A percentile compares a stretch with the other conserved stretches of the same genome.
Conservation (phyloP, 2,888 invertebrate genomes). For the Eupithecia subfuscata region DNA sequence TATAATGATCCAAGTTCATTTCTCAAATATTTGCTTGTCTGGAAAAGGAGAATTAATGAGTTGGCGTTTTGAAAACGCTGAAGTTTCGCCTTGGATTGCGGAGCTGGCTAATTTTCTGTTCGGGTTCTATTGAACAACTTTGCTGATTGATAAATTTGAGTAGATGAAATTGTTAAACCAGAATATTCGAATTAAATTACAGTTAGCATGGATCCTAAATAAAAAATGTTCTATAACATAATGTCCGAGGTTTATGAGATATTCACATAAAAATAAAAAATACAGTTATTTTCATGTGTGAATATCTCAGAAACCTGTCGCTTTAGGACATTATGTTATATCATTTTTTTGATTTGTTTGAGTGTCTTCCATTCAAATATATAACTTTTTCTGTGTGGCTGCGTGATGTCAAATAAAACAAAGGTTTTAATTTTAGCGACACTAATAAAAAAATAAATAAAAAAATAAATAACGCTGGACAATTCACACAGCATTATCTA, state of each 20-base stretch:
- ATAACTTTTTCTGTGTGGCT: no score
- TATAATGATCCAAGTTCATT: conserved; percentile 74
- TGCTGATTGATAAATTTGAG: conserved; percentile 33
- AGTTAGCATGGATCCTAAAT: not conserved
- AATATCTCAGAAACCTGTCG: no score
- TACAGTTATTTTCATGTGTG: no score
- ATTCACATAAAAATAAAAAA: no score
- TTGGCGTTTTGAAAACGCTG: conserved; percentile 40
- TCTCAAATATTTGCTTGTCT: conserved; percentile 74
- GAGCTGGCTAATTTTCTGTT: conserved; percentile 59
- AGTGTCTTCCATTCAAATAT: no score
- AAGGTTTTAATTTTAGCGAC: not conserved
- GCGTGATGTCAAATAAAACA: not conserved
- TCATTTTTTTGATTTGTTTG: no score
- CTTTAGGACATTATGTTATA: no score
- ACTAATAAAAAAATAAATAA: no score
- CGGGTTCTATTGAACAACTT: conserved; percentile 48
- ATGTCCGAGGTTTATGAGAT: no score
- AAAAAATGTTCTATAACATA: not conserved
- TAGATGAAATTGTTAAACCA: conserved; percentile 6
- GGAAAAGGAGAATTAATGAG: conserved; percentile 45
- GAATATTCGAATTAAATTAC: not conserved
- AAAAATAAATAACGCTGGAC: no score
- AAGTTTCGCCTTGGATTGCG: conserved; percentile 46
- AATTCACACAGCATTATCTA: no score